phyloP scores from a whole-genome alignment of 2,113 vertebrate species.

The Myrmophylax atrothorax region DNA sequence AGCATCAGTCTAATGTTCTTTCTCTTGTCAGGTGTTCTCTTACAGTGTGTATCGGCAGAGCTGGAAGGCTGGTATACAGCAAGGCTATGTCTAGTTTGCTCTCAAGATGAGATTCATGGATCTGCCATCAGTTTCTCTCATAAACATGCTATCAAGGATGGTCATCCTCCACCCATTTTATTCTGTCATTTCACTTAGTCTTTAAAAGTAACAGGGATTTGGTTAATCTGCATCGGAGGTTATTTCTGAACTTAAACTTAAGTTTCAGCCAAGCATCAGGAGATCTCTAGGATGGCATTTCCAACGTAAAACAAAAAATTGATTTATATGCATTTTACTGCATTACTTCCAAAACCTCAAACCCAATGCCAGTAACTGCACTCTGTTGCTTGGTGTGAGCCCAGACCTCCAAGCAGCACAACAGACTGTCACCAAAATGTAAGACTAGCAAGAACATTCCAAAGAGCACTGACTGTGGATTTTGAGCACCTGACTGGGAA shows the following conservation, averaged over 20 bases:
- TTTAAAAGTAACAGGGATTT: neutral
- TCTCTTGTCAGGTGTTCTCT: neutral
- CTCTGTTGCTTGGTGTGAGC: neutral
- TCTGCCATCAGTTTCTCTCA: neutral
- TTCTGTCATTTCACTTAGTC: neutral
- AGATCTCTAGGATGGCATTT: neutral
- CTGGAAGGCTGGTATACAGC: neutral
- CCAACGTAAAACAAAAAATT: neutral
- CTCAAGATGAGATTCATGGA: neutral
- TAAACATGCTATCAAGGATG: neutral
- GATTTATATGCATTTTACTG: neutral
- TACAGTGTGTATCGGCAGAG: neutral
- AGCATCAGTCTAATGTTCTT: neutral
- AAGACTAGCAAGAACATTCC: neutral
- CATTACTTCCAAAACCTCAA: neutral
- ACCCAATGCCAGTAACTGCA: neutral
- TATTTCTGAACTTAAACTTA: neutral
- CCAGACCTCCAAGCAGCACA: neutral
- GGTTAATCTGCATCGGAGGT: neutral
- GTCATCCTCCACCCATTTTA: neutral
- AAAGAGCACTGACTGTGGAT: neutral
- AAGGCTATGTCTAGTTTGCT: neutral
- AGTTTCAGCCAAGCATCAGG: neutral
- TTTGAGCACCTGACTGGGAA: neutral
- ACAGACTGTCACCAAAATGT: neutral